Evolutionary conservation across 2,797 vertebrate genomes (phyloP), one percentile per base, ranked within the genome.

Genomic region (Coracias cyanogaster): DNA sequence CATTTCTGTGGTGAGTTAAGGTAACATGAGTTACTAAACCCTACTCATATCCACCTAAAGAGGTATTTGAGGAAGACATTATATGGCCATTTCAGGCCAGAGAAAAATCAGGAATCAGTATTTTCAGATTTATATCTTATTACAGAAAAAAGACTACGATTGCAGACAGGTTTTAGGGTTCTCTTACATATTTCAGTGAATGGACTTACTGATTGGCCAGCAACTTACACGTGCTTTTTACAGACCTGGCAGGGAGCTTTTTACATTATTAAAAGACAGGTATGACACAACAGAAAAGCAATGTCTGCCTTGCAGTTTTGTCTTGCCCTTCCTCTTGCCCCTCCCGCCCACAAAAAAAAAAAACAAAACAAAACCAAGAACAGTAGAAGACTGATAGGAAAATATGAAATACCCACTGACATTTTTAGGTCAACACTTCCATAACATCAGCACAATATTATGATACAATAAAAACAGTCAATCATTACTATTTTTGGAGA

Each of bases 381-480:
- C 46, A 48, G 26, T 52, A 39, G 7, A 74, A 1, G 5, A 89
- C 51, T 74, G 76, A 80, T 65, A 48, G 10, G 37, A 37, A 37
- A 37, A 37, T 37, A 37, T 37, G 54, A 91, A 89, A 96, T 67
- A 78, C 7, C 6, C 43, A 69, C 29, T 96, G 95, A 93, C 91
- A 76, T 91, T 95, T 96, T 92, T 86, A 95, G 94, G 96, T 91
- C 95, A 95, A 65, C 33, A 78, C 66, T 46, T 91, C 65, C 85
- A 58, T 6, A 52, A 49, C 0, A 11, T 67, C 69, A 90, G 35
- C 29, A 46, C 54, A 70, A 96, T 76, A 84, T 62, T 84, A 51
- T 76, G 65, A 91, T 93, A 81, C 43, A 92, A 83, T 4, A 7
- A 72, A 93, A 92, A 76, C 5, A 93, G 73, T 88, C 70, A 82